A percentile compares a stretch with the other conserved stretches of the same genome.
Evolutionary conservation across 2,888 invertebrate genomes (phyloP).

Genomic region (Apodemia hepburni): DNA sequence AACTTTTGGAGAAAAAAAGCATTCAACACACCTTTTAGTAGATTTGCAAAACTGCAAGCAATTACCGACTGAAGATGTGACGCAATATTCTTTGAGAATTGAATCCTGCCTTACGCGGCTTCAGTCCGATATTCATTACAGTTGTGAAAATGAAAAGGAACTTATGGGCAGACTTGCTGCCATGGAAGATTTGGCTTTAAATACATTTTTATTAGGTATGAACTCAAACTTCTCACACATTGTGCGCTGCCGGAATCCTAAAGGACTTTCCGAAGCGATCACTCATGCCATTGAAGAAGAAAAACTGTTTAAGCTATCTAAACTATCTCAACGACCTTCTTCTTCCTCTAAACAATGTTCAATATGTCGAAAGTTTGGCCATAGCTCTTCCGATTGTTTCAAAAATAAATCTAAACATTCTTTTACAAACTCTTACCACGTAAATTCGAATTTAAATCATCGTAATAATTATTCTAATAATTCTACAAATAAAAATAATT

Average conservation of each 20-base stretch:
- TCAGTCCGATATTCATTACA: neutral
- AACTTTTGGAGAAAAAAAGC: no score
- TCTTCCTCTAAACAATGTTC: constrained; percentile 6
- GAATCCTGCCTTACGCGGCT: constrained; percentile 19
- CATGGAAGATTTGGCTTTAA: neutral
- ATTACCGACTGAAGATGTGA: constrained; percentile 14
- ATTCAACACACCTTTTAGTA: no score
- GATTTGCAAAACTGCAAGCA: constrained; percentile 16
- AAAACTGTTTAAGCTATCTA: constrained; percentile 4
- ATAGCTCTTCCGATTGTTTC: constrained; percentile 5
- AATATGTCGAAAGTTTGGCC: constrained; percentile 7
- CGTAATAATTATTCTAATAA: constrained; percentile 10
- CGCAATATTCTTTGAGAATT: constrained; percentile 16
- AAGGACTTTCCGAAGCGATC: neutral
- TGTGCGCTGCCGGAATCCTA: constrained; percentile 3
- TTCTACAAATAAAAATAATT: constrained; percentile 4
- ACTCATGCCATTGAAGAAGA: constrained; percentile 1
- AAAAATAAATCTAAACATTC: constrained; percentile 1
- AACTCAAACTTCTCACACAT: neutral
- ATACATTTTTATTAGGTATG: constrained; percentile 2
- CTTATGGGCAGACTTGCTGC: neutral
- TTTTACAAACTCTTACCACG: constrained; percentile 10
- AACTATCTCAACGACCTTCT: constrained; percentile 7
- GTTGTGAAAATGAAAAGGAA: neutral
- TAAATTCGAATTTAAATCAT: neutral